These are phyloP conservation scores for Dyspetes luteomarginatus DNA, from an alignment of 2,888 invertebrate genomes.

Conservation along the genomic window DNA sequence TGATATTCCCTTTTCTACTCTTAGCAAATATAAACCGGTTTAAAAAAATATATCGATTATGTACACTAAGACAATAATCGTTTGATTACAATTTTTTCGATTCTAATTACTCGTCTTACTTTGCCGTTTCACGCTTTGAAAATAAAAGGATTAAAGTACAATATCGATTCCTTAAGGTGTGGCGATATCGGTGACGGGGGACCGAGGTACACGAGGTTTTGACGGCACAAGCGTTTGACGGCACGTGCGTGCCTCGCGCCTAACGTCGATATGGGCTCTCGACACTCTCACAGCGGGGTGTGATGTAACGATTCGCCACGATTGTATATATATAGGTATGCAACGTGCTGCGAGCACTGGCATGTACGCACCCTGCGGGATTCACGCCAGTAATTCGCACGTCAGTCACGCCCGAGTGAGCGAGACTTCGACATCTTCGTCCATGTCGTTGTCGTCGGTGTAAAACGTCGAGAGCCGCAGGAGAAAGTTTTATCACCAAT, in stretches of 20 bases:
- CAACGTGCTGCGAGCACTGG: slow-evolving; percentile 19
- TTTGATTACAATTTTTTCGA: not conserved
- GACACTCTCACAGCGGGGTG: slow-evolving; percentile 49
- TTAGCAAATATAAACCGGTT: no score
- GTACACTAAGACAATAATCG: no score
- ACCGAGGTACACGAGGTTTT: slow-evolving; percentile 56
- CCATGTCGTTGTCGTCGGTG: slow-evolving; percentile 43
- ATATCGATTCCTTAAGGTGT: slow-evolving; percentile 27
- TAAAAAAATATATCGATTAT: no score
- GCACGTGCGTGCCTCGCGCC: slow-evolving; percentile 59
- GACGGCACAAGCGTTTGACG: slow-evolving; percentile 59
- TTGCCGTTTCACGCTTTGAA: slow-evolving; percentile 9
- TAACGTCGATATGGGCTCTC: slow-evolving; percentile 27
- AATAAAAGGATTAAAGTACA: slow-evolving; percentile 8
- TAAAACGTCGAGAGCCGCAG: slow-evolving; percentile 28
- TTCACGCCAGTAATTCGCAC: slow-evolving; percentile 75
- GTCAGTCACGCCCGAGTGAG: slow-evolving; percentile 78
- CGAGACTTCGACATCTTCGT: slow-evolving; percentile 66
- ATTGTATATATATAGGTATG: slow-evolving; percentile 64
- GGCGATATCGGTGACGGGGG: slow-evolving; percentile 32
- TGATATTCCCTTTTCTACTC: no score
- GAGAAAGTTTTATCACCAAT: slow-evolving; percentile 48
- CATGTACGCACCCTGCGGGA: slow-evolving; percentile 64
- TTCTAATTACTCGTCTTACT: not conserved
- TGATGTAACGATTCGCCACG: slow-evolving; percentile 73